Evolutionary conservation across 2,113 vertebrate genomes (phyloP).

Genomic region (Eptesicus fuscus): DNA sequence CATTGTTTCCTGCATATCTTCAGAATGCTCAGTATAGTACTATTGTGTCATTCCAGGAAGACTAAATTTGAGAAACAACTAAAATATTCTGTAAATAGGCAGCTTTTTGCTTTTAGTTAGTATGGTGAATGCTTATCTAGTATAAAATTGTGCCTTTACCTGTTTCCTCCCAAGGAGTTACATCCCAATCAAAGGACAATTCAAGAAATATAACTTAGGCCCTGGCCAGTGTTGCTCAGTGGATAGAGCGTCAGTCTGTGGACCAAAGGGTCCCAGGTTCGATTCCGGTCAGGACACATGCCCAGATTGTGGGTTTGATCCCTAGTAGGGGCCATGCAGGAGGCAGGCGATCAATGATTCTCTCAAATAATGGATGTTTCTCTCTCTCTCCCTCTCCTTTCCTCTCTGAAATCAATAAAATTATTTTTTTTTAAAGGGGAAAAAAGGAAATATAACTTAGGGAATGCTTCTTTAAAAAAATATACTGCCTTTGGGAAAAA

Average conservation of each 20-base stretch:
- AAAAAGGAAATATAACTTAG: not conserved
- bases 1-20: slow-evolving; percentile 20
- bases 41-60: not conserved
- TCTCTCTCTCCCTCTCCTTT: not conserved
- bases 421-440: too few species aligned
- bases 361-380: not conserved
- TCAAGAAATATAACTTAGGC: not conserved
- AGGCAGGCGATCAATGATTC: too few species aligned
- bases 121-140: not conserved
- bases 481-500: not conserved
- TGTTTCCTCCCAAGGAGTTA: not conserved
- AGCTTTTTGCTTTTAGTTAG: not conserved
- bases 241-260: too few species aligned
- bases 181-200: not conserved
- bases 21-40: not conserved
- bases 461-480: slow-evolving; percentile 30
- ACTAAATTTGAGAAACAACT: slow-evolving; percentile 2
- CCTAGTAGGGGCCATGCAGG: too few species aligned
- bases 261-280: too few species aligned
- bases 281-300: too few species aligned
- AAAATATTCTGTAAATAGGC: not conserved
- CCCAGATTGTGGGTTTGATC: not conserved
- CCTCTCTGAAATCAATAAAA: not conserved
- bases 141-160: not conserved
- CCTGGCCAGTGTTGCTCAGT: too few species aligned